These are phyloP conservation scores for Mohoua ochrocephala DNA, from an alignment of 2,113 vertebrate species.

Conservation along the genomic window DNA sequence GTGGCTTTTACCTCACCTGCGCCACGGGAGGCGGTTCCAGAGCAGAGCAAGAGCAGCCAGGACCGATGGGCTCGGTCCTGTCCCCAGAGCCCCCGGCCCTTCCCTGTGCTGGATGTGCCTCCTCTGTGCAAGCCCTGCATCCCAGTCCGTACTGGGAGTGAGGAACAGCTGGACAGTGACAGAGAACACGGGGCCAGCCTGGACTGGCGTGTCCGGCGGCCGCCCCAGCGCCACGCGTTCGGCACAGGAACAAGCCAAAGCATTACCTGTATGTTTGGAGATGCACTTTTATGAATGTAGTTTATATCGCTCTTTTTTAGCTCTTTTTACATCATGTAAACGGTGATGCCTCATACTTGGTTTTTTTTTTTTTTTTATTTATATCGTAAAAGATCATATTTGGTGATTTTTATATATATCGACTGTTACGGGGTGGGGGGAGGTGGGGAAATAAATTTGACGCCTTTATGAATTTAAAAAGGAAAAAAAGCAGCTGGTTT, in stretches of 20 bases:
- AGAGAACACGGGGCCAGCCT: conserved; percentile 29
- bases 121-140: neutral
- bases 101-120: conserved; percentile 9
- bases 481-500: conserved; percentile 90
- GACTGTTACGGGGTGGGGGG: conserved; percentile 74
- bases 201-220: neutral
- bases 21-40: neutral
- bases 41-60: neutral
- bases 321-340: conserved; percentile 89
- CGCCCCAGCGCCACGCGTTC: conserved; percentile 19
- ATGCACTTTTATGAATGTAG: conserved; percentile 94
- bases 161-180: neutral
- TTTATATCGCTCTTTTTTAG: conserved; percentile 80
- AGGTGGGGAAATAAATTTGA: conserved; percentile 66
- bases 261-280: conserved; percentile 76
- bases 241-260: conserved; percentile 79
- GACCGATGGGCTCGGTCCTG: neutral
- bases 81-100: neutral
- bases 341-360: conserved; percentile 80
- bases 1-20: conserved; percentile 49
- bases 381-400: conserved; percentile 82
- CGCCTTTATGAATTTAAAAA: conserved; percentile 69
- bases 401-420: conserved; percentile 86
- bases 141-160: neutral
- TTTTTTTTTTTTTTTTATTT: conserved; percentile 83